These are phyloP conservation scores for Conchocele bisecta DNA, from an alignment of 2,888 invertebrate genomes.

Conservation along the genomic window DNA sequence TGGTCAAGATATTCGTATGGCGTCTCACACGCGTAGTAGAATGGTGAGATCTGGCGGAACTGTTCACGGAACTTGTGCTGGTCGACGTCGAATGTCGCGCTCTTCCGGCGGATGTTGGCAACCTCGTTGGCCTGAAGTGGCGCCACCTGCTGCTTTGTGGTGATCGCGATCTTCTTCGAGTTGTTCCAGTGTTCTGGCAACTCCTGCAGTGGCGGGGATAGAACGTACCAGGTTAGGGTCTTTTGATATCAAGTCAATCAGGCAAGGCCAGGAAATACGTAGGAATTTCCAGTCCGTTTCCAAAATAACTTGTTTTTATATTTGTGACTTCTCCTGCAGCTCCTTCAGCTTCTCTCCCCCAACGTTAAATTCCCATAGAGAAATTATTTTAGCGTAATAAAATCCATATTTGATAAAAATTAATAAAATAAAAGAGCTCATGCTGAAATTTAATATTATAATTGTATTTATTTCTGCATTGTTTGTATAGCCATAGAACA, in stretches of 20 bases:
- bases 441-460: no score
- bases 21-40: constrained; percentile 80
- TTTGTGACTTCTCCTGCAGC: neutral
- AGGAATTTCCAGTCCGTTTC: no score
- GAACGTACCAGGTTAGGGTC: no score
- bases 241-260: no score
- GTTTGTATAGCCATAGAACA: neutral
- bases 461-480: no score
- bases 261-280: no score
- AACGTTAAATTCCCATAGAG: no score
- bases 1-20: constrained; percentile 81
- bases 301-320: neutral
- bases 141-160: constrained; percentile 96
- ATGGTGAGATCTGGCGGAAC: constrained; percentile 86
- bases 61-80: constrained; percentile 93
- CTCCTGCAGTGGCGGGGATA: no score
- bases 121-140: constrained; percentile 97
- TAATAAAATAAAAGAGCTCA: no score
- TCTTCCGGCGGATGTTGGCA: constrained; percentile 93
- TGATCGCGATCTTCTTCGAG: constrained; percentile 94
- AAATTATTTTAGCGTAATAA: neutral
- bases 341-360: no score
- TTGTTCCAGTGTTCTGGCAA: constrained; percentile 98
- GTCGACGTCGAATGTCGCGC: constrained; percentile 91
- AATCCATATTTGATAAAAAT: neutral